phyloP scores from a whole-genome alignment of 2,113 vertebrate genomes.

The Pungitius pungitius region DNA sequence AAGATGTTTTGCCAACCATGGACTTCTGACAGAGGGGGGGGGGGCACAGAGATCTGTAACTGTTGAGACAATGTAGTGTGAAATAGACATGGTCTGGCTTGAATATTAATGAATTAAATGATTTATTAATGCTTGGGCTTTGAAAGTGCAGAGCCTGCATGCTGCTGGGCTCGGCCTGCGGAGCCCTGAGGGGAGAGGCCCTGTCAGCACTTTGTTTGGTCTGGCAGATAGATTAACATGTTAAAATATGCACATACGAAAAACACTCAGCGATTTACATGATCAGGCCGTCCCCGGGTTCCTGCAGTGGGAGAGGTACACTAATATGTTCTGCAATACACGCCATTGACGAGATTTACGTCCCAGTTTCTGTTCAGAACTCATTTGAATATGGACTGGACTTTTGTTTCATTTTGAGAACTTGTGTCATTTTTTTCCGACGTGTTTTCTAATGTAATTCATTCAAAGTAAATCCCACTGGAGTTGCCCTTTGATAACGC shows the following conservation, averaged over 20 bases:
- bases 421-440: background rate
- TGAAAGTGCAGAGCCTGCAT: slow-evolving; percentile 27
- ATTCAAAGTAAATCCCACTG: background rate
- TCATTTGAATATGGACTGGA: slow-evolving; percentile 52
- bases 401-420: slow-evolving; percentile 14
- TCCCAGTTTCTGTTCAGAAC: slow-evolving; percentile 33
- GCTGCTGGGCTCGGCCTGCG: slow-evolving; percentile 40
- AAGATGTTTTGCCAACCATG: slow-evolving; percentile 42
- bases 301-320: slow-evolving; percentile 11
- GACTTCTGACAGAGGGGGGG: background rate
- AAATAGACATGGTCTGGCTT: slow-evolving; percentile 22
- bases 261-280: slow-evolving; percentile 67
- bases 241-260: slow-evolving; percentile 77
- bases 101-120: slow-evolving; percentile 60
- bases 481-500: slow-evolving; percentile 1
- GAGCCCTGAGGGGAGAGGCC: slow-evolving; percentile 55
- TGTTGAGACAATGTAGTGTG: slow-evolving; percentile 48
- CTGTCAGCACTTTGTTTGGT: slow-evolving; percentile 66
- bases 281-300: slow-evolving; percentile 22
- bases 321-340: slow-evolving; percentile 32
- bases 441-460: background rate
- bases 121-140: slow-evolving; percentile 67
- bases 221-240: slow-evolving; percentile 69
- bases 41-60: slow-evolving; percentile 32
- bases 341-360: slow-evolving; percentile 63